Base-by-base conservation (phyloP, 2,888 invertebrate species). In the Acrobeloides nanus region DNA sequence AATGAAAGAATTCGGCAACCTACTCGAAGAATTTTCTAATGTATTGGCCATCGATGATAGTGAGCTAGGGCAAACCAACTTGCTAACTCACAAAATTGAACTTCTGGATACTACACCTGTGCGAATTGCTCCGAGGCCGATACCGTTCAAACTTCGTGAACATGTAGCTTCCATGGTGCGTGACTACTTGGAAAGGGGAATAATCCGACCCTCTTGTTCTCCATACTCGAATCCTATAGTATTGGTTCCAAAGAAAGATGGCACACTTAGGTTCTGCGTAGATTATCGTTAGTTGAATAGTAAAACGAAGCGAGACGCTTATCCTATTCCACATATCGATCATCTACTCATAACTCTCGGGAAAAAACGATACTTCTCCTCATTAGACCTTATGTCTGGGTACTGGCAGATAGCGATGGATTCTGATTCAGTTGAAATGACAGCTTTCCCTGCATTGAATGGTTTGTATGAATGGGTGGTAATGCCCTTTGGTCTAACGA, bases 201-300 rank as follows among this genome's bases (percentile, higher is more conserved):
- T 64, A 0, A 55, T 59, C 25, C 43, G 48, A 24, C 62, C 57
- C 4, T 69, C 68, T 2, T 51, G 44, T 3, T 65, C 64, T 20
- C 73, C 74, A 0, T 76, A 71, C 69, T 56, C 66, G 4, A 58
- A 68, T 1, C 75, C 74, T 0, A 58, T 74, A 4, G 70, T 75
- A 2, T 35, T 76, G 1, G 73, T 74, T 1, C 57, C 57, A 18
- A 76, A 75, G 55, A 72, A 71, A 45, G 58, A 67, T 46, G 66
- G 60, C 12, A 44, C 39, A 6, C 53, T 39, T 29, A 52, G 58
- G 37, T 56, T 61, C 10, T 68, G 67, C 33, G 51, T 64, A 7
- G 66, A 69, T 38, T 69, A 61, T 38, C 25, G 68, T n/a, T 24
- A 38, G 6, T 29, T 71, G 4, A 69, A 68, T 45, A 18, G n/a